Evolutionary conservation across 2,797 vertebrate species (phyloP).

Genomic region (Lutjanus argentimaculatus): DNA sequence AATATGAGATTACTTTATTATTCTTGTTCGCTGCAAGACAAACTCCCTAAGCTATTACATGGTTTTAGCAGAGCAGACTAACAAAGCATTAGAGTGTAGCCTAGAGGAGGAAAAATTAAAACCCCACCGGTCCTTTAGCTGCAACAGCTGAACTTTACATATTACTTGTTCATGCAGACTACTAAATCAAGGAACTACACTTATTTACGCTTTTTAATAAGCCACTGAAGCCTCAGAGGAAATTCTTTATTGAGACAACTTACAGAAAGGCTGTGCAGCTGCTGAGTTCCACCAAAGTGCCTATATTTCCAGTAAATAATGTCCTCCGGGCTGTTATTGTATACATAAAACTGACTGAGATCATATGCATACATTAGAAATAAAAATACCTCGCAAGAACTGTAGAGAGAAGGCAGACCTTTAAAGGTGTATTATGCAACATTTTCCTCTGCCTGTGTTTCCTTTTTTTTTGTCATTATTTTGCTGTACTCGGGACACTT

Average conservation of each 20-base stretch:
- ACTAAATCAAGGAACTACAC: constrained; percentile 70
- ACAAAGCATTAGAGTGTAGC: constrained; percentile 64
- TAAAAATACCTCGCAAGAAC: constrained; percentile 41
- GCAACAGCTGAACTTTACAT: constrained; percentile 70
- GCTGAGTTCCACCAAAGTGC: constrained; percentile 42
- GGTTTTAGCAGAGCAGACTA: constrained; percentile 61
- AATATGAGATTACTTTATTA: constrained; percentile 65
- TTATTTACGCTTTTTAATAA: constrained; percentile 77
- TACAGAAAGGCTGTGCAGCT: constrained; percentile 39
- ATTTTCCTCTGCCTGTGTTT: too few relatives aligned
- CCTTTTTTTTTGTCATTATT: too few relatives aligned
- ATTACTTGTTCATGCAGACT: constrained; percentile 68
- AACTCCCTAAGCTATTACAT: constrained; percentile 71
- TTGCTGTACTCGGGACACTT: too few relatives aligned
- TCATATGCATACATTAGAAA: constrained; percentile 34
- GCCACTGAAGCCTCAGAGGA: constrained; percentile 61
- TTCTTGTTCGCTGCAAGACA: constrained; percentile 58
- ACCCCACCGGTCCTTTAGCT: constrained; percentile 58
- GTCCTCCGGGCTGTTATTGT: constrained; percentile 50
- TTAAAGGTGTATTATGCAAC: too few relatives aligned
- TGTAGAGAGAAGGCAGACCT: neutral
- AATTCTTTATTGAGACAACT: constrained; percentile 57
- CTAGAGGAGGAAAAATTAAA: constrained; percentile 55
- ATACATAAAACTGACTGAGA: constrained; percentile 42
- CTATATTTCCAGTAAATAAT: constrained; percentile 63